Evolutionary conservation across 2,888 invertebrate species (phyloP), one percentile per base, ranked within the genome.

Genomic region (Syrphus vitripennis): DNA sequence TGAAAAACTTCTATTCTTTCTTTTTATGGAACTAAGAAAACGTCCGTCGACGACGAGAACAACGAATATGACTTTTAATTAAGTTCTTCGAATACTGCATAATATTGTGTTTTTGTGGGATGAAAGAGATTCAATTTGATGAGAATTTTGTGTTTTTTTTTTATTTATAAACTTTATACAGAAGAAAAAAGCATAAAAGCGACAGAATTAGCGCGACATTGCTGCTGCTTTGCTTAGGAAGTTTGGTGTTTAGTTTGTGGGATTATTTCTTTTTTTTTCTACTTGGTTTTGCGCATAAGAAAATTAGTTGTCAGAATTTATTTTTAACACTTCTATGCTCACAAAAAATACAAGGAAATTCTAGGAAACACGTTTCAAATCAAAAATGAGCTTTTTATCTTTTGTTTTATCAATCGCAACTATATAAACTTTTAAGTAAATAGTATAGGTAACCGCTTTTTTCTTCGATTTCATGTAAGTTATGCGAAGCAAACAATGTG

Each of bases 21-120:
- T 26, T 4, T 63, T 40, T 42, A 2, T 48, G 16, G 29, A 65
- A 45, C 45, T 65, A 65, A 4, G 14, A 45, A 67, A 48, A 45
- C 65, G 65, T 31, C 48, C 42, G 63, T 29, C 65, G 37, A 69
- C 45, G 55, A 29, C 63, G 53, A 21, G 37, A 45, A 67, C 48
- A 48, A 40, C 67, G 55, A 72, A 74, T 75, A 74, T 45, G 83
- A 74, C 61, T 74, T 74, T 74, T 78, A 74, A 70, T 78, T 70
- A 61, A 67, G 53, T 31, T 31, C 21, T 31, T 31, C 21, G 76
- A 71, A 69, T 77, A 53, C 67, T 55, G 65, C 71, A 34, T 37
- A n/a, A n/a, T n/a, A 78, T 69, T 78, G 48, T 67, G 40, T 63
- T 40, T 26, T 61, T 45, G 34, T n/a, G 37, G 50, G 45, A 12